Evolutionary conservation across 1,140 invertebrate genomes (phyloP).

Genomic region (Lordiphosa clarofinis): DNA sequence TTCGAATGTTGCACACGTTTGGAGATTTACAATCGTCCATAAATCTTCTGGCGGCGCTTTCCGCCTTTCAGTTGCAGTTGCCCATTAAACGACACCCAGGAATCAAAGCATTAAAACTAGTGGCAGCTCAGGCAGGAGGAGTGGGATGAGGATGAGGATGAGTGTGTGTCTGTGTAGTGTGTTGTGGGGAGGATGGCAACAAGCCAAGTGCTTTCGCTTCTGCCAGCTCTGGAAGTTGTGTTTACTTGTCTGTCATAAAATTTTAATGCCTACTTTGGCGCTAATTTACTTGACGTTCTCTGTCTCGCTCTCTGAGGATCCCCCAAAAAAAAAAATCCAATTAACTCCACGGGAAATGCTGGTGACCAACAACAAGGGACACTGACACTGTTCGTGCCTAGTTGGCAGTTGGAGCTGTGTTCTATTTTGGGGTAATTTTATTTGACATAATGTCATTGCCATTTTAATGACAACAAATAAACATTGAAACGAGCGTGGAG

Average conservation of each 20-base stretch:
- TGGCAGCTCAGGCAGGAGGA: background rate
- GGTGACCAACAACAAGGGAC: conserved; percentile 26
- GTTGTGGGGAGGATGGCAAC: conserved; percentile 12
- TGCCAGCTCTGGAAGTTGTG: conserved; percentile 25
- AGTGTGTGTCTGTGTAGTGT: background rate
- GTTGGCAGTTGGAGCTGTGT: conserved; percentile 11
- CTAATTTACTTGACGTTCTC: conserved; percentile 67
- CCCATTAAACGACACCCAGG: conserved; percentile 67
- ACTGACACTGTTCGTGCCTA: conserved; percentile 25
- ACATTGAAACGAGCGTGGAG: conserved; percentile 20
- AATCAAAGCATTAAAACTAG: conserved; percentile 39
- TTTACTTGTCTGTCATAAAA: conserved; percentile 71
- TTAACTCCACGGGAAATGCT: conserved; percentile 15
- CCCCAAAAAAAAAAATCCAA: conserved; percentile 27
- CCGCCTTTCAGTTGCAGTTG: conserved; percentile 49
- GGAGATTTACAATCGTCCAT: conserved; percentile 61
- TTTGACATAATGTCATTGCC: conserved; percentile 46
- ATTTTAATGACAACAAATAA: conserved; percentile 46
- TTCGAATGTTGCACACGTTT: conserved; percentile 42
- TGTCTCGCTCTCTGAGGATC: conserved; percentile 4
- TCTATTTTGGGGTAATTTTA: conserved; percentile 38
- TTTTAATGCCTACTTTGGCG: conserved; percentile 73
- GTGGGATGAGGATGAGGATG: conserved; percentile 4
- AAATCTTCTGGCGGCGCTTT: conserved; percentile 63
- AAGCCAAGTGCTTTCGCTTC: conserved; percentile 53